These are phyloP conservation scores for Sebastes dallii DNA, from an alignment of 2,797 vertebrate species.

Conservation along the genomic window DNA sequence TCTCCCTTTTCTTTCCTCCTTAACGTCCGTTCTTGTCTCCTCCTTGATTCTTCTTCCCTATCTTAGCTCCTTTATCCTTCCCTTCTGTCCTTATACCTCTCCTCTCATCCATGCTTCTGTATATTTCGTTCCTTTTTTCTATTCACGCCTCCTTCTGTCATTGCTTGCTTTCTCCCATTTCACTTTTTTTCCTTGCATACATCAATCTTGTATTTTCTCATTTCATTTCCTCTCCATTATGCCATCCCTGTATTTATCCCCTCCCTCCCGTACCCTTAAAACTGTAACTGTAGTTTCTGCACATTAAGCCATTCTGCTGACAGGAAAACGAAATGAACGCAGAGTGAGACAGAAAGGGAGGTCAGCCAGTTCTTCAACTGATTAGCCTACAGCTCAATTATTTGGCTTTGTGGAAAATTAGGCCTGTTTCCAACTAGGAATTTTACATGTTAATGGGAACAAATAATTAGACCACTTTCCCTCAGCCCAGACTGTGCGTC, in stretches of 20 bases:
- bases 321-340: not conserved
- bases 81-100: not conserved
- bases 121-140: not conserved
- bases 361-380: conserved; percentile 12
- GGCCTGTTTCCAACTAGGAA: conserved; percentile 16
- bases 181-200: not conserved
- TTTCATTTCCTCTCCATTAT: not conserved
- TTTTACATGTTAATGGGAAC: conserved; percentile 41
- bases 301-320: conserved; percentile 14
- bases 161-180: not conserved
- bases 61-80: not conserved
- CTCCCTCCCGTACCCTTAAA: not conserved
- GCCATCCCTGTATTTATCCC: not conserved
- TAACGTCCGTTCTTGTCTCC: not conserved
- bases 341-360: conserved; percentile 11
- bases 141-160: not conserved
- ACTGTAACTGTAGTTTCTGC: conserved; percentile 6
- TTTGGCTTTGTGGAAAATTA: conserved; percentile 39
- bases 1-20: not conserved
- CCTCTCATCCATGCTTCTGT: not conserved
- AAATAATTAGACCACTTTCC: conserved; percentile 54
- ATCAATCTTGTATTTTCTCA: not conserved
- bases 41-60: not conserved
- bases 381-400: conserved; percentile 41
- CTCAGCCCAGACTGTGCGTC: conserved; percentile 31